These are phyloP conservation scores for Lycaon pictus DNA, from an alignment of 2,113 vertebrate species.

Conservation along the genomic window DNA sequence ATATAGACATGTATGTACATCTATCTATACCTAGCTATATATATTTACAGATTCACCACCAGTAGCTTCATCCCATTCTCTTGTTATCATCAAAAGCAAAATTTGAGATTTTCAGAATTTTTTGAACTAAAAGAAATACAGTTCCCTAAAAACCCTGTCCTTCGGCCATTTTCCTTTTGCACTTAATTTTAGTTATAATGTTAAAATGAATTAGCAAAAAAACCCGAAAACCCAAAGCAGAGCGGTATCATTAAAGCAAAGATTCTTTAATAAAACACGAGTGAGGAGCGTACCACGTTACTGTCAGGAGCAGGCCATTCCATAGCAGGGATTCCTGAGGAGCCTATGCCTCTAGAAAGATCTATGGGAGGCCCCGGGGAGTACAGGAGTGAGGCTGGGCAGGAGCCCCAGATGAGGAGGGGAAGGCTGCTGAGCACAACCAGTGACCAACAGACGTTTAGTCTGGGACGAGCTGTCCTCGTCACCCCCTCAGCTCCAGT, in stretches of 20 bases:
- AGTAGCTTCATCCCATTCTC: neutral
- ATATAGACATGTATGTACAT: no score
- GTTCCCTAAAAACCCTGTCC: neutral
- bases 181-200: neutral
- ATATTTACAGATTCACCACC: neutral
- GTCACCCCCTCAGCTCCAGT: neutral
- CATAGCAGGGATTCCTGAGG: neutral
- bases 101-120: neutral
- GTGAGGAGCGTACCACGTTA: neutral
- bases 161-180: neutral
- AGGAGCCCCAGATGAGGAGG: neutral
- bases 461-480: neutral
- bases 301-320: neutral
- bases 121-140: neutral
- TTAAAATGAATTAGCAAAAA: neutral
- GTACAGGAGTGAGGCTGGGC: no score
- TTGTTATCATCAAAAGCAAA: neutral
- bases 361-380: neutral
- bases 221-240: neutral
- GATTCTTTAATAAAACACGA: neutral
- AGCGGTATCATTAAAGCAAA: neutral
- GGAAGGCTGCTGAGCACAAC: no score
- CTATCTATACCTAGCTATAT: no score
- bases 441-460: rapidly evolving
- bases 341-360: neutral